Base-by-base conservation (phyloP, 2,888 invertebrate genomes). In the Drosophila colorata region DNA sequence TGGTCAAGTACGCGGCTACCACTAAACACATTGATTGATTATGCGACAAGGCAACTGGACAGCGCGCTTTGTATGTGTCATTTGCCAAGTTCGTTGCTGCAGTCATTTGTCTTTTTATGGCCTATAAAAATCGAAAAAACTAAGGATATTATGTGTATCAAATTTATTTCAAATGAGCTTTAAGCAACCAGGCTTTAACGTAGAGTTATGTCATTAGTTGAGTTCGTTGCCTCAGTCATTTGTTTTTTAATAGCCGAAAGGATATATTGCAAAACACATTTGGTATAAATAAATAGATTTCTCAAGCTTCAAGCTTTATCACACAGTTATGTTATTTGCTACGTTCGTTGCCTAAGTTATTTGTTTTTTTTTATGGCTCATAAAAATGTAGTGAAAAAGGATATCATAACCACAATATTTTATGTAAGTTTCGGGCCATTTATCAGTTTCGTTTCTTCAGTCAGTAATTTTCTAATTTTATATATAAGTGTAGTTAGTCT, bases 1-100 rank as follows among this genome's bases (percentile, higher is more conserved):
- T 78, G 76, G 69, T 72, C 78, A 78, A 74, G 69, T 74, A 74
- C 67, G 64, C 66, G 67, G 51, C 66, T 52, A 56, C 9, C 11
- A 31, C 72, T 67, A 59, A 74, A 53, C 56, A 66, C 69, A 56
- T 60, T 76, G 77, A 78, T 74, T 74, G 74, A 78, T 77, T 74
- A 55, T 74, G 64, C 65, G 64, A 67, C 69, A 74, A 77, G 40
- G 61, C 59, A 63, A 61, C 38, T 33, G 37, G 40, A 35, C 64
- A 43, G 28, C 43, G 9, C 28, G 44, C 49, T 44, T 33, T 59
- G 41, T 33, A 14, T 49, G 20, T 68, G 46, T 57, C 43, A 70
- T 18, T 55, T 59, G 48, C 59, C 70, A 70, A 70, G 71, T 70
- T 73, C 71, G 64, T 60, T 60, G 51, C 49, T 28, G 20, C 41